phyloP scores from a whole-genome alignment of 2,888 invertebrate species.

The Neria commutata region DNA sequence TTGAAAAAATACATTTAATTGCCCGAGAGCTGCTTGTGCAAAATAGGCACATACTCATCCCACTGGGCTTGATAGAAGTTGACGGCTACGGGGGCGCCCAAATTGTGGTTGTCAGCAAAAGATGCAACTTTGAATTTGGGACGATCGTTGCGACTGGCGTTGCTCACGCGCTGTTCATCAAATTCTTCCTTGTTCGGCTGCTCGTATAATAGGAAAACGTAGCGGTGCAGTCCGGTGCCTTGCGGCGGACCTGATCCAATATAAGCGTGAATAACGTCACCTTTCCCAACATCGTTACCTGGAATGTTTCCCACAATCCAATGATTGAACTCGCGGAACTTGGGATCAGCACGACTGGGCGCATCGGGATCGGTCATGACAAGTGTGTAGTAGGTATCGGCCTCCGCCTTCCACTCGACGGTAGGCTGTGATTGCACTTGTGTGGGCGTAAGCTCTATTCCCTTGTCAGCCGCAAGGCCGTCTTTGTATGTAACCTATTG shows the following conservation, averaged over 20 bases:
- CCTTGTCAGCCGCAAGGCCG: slow-evolving; percentile 65
- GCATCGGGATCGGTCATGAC: slow-evolving; percentile 83
- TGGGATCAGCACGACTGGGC: slow-evolving; percentile 80
- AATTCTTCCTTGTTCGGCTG: slow-evolving; percentile 70
- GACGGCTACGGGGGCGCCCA: slow-evolving; percentile 66
- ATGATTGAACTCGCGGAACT: slow-evolving; percentile 86
- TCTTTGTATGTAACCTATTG: slow-evolving; percentile 50
- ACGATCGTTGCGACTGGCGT: slow-evolving; percentile 63
- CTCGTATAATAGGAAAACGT: slow-evolving; percentile 78
- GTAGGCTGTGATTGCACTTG: slow-evolving; percentile 58
- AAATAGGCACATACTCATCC: slow-evolving; percentile 62
- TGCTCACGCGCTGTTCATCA: slow-evolving; percentile 62
- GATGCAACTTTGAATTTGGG: slow-evolving; percentile 70
- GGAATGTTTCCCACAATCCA: slow-evolving; percentile 92
- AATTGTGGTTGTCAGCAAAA: slow-evolving; percentile 79
- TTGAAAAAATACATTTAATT: slow-evolving; percentile 40
- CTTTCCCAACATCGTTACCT: slow-evolving; percentile 71
- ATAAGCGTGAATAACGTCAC: slow-evolving; percentile 79
- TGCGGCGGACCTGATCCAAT: slow-evolving; percentile 86
- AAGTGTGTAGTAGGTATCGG: slow-evolving; percentile 51
- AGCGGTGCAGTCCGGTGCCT: slow-evolving; percentile 77
- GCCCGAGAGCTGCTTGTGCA: slow-evolving; percentile 66
- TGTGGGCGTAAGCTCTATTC: slow-evolving; percentile 75
- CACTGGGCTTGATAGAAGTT: slow-evolving; percentile 58
- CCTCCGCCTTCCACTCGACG: slow-evolving; percentile 51